These are phyloP conservation scores for Lasioglossum marginatum DNA, from an alignment of 2,888 invertebrate species.

Conservation along the genomic window DNA sequence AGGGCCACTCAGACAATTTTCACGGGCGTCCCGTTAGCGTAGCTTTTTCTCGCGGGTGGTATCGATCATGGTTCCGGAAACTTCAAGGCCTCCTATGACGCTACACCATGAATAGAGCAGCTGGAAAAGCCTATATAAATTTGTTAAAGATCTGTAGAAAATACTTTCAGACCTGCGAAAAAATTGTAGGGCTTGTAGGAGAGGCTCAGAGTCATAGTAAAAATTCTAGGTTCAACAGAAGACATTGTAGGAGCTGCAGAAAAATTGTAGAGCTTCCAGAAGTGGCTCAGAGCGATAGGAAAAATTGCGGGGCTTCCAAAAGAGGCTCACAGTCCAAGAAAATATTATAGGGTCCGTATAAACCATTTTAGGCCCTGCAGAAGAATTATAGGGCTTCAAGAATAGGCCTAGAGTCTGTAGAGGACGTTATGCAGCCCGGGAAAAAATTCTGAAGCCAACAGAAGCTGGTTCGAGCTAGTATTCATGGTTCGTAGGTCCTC, in stretches of 20 bases:
- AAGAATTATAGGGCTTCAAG: not conserved
- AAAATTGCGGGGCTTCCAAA: not conserved
- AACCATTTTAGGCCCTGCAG: not conserved
- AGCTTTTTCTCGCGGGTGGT: conserved; percentile 19
- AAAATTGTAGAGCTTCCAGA: not conserved
- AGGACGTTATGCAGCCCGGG: not conserved
- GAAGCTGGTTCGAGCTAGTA: not conserved
- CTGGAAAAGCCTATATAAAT: not conserved
- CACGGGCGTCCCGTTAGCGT: conserved; percentile 15
- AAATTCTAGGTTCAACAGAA: not conserved
- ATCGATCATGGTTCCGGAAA: conserved; percentile 43
- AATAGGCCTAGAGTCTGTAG: not conserved
- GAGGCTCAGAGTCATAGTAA: not conserved
- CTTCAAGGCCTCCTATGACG: not conserved
- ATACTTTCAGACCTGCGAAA: not conserved
- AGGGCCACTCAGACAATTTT: conserved; percentile 45
- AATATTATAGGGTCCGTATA: not conserved
- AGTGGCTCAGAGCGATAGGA: not conserved
- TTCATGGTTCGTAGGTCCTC: not conserved
- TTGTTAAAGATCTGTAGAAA: not conserved
- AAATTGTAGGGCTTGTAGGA: not conserved
- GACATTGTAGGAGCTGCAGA: not conserved
- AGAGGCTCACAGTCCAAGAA: not conserved
- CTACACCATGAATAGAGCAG: not conserved
- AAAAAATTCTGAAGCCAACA: not conserved